Percentiles rank a stretch among this genome's conserved stretches.
Evolutionary conservation across 2,113 vertebrate species (phyloP).

Genomic region (Pygoscelis antarcticus): DNA sequence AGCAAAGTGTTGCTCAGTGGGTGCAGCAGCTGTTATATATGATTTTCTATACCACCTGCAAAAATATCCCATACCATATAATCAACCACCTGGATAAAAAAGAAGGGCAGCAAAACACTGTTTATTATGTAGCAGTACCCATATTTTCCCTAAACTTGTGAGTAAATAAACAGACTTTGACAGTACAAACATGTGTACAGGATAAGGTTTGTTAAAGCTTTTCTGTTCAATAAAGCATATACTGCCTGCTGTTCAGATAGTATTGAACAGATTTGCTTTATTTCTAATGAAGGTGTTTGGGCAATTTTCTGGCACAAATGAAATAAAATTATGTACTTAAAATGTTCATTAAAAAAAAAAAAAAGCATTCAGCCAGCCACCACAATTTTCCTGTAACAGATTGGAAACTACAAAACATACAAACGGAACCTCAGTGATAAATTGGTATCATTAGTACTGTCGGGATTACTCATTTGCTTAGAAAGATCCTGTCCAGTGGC

Average conservation of each 20-base stretch:
- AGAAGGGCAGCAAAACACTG: slow-evolving; percentile 53
- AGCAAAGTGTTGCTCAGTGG: slow-evolving; percentile 72
- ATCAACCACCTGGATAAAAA: slow-evolving; percentile 79
- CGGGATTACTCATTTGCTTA: slow-evolving; percentile 71
- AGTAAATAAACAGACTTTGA: slow-evolving; percentile 61
- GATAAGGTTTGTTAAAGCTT: slow-evolving; percentile 76
- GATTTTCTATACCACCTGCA: slow-evolving; percentile 81
- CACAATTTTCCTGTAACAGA: slow-evolving; percentile 70
- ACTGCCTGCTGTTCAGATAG: slow-evolving; percentile 75
- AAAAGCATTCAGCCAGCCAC: slow-evolving; percentile 30
- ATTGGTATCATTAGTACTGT: slow-evolving; percentile 68
- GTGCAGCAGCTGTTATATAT: slow-evolving; percentile 75
- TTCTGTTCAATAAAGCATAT: slow-evolving; percentile 80
- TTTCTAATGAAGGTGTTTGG: slow-evolving; percentile 78
- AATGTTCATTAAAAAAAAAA: slow-evolving; percentile 67
- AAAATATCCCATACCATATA: slow-evolving; percentile 76
- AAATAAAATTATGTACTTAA: slow-evolving; percentile 76
- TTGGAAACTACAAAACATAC: slow-evolving; percentile 68
- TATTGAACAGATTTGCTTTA: slow-evolving; percentile 76
- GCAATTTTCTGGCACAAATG: slow-evolving; percentile 77
- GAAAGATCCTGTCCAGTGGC: slow-evolving; percentile 43
- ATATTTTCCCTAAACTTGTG: slow-evolving; percentile 65
- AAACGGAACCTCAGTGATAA: slow-evolving; percentile 70
- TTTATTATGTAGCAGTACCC: slow-evolving; percentile 68
- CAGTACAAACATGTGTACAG: slow-evolving; percentile 58